Conservation (phyloP, 2,888 invertebrate genomes). For the Ametastegia equiseti region DNA sequence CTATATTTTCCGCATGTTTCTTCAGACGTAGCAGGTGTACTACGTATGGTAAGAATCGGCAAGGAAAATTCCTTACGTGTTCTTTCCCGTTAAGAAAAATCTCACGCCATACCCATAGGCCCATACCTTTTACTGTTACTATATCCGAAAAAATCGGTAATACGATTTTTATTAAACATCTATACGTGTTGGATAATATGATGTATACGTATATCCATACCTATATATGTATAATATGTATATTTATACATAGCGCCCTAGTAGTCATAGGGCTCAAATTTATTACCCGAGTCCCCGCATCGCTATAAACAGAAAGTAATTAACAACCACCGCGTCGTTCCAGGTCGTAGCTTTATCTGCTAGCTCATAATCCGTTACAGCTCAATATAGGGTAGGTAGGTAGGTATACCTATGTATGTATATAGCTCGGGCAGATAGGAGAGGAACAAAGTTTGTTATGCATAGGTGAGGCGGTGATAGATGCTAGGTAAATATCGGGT, state of each 20-base stretch:
- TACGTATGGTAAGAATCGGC: neutral
- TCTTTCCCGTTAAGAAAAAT: neutral
- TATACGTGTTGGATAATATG: no score
- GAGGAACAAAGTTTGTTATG: constrained; percentile 28
- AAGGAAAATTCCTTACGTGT: neutral
- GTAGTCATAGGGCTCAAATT: neutral
- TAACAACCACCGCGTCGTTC: neutral
- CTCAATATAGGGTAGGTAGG: neutral
- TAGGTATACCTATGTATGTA: no score
- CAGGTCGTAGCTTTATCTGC: neutral
- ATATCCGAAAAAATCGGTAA: neutral
- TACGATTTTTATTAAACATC: neutral
- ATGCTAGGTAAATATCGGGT: neutral
- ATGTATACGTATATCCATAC: no score
- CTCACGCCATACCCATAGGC: neutral
- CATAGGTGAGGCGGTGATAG: constrained; percentile 17
- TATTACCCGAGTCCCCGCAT: neutral
- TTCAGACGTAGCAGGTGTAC: neutral
- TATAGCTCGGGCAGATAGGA: constrained; percentile 23
- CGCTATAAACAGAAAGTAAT: constrained; percentile 28
- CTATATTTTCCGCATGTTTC: neutral
- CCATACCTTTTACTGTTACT: neutral
- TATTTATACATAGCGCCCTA: neutral
- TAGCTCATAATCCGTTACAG: constrained; percentile 14
- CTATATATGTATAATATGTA: neutral